Evolutionary conservation across 1,140 invertebrate genomes (phyloP), one percentile per base, ranked within the genome.

Genomic region (Physella acuta): DNA sequence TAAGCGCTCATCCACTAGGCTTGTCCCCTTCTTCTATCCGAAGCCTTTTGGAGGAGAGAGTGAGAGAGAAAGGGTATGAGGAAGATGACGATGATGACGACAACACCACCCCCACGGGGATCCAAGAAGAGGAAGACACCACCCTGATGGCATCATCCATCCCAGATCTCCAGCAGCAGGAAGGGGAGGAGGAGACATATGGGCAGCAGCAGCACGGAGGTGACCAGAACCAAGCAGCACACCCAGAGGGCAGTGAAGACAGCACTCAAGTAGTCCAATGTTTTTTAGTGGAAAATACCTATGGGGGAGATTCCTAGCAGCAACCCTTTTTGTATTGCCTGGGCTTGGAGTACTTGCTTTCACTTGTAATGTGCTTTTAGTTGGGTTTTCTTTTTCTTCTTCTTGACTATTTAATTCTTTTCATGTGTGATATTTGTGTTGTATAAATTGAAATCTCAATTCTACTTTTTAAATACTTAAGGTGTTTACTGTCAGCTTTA

Each of bases 31-130:
- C 37, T 14, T 26, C 31, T n/a, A 8, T 26, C 3, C 64, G 28
- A 11, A 36, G 34, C 26, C 24, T 26, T 28, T 17, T 33, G 20
- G 53, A 30, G 20, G 66, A 60, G 31, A 26, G 30, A 26, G 55
- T 16, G 3, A 20, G 31, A 59, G 36, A 24, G n/a, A n/a, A 16
- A 28, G 44, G 56, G 8, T 36, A 55, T 14, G 56, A 60, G 26
- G 56, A 60, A 30, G 30, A 59, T 11, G 65, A 68, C 11, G 65
- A 68, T 14, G 65, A 68, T 39, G 66, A 68, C n/a, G 66, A 68
- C 28, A 68, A 68, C 37, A 30, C 33, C 20, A 68, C 66, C 8
- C 66, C 66, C 1, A 68, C 66, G 3, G 66, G 66, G 20, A 33
- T 44, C 14, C 66, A 68, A 39, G 66, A 68, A 2, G 66, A 60